Evolutionary conservation across 2,797 vertebrate genomes (phyloP).

Genomic region (Centroberyx gerrardi): DNA sequence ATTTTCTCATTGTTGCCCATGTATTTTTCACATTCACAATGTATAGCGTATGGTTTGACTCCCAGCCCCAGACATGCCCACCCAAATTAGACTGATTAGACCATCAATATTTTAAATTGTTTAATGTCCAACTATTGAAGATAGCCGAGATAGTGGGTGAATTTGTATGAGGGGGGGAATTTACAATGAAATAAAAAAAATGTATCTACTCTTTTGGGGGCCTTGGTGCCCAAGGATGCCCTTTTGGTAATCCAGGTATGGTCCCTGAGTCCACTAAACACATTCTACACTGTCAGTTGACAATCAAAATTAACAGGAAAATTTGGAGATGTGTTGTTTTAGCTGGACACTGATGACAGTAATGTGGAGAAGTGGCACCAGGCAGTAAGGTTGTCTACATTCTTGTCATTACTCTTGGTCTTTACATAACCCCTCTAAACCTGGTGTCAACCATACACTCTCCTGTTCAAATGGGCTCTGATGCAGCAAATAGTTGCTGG

Average conservation of each 20-base stretch:
- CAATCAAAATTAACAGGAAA: conserved; percentile 27
- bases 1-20: not conserved
- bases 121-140: too few relatives aligned
- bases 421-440: conserved; percentile 48
- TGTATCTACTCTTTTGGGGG: too few relatives aligned
- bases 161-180: too few relatives aligned
- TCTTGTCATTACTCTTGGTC: conserved; percentile 64
- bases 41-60: too few relatives aligned
- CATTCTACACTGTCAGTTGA: not conserved
- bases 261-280: not conserved
- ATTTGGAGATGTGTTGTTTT: conserved; percentile 40
- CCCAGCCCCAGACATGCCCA: too few relatives aligned
- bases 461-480: not conserved
- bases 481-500: conserved; percentile 6
- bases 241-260: not conserved
- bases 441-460: conserved; percentile 6
- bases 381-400: conserved; percentile 69
- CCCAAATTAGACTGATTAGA: too few relatives aligned
- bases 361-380: conserved; percentile 54
- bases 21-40: not conserved
- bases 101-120: too few relatives aligned
- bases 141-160: too few relatives aligned
- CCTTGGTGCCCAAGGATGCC: too few relatives aligned
- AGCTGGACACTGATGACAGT: conserved; percentile 45
- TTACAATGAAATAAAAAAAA: too few relatives aligned